Evolutionary conservation across 2,113 vertebrate genomes (phyloP), one percentile per base, ranked within the genome.

Genomic region (Heloderma charlesbogerti): DNA sequence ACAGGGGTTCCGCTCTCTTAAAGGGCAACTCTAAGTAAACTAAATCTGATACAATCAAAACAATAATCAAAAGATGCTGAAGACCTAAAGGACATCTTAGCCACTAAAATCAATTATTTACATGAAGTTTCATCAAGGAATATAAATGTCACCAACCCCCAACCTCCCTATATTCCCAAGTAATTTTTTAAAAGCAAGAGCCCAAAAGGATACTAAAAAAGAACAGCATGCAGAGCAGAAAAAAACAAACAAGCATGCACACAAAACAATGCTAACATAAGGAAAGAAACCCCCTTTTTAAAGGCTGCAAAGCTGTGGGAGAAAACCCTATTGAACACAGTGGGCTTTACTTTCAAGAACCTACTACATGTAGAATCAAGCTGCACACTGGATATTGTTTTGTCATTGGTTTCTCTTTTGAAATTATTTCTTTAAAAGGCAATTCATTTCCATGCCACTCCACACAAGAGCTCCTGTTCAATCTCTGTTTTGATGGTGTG

Each of bases 401-500:
- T 40, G 2, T 79, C 45, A 51, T 69, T 74, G 57, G 16, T 80
- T 94, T 92, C 89, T 84, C 88, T 86, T 94, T 85, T 3, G 31
- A 94, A 93, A 93, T 92, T 86, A 31, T 75, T 45, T 51, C n/a
- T 80, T 80, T 75, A 43, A 60, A 91, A 92, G 94, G 92, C 86
- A 91, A 57, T 67, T 75, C 92, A 91, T 91, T 87, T 77, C 54
- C 51, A 63, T 78, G 43, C 72, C 54, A 43, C 10, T 72, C 51
- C 40, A 82, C 40, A 81, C 15, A 69, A 81, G 57, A 81, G 25
- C 25, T 82, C 37, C 66, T 72, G 79, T 40, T 89, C 88, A 40
- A 57, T 18, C 25, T 84, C 71, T 92, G 90, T 95, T 95, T 94
- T 94, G 96, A 95, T 94, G 95, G 69, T 91, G 95, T 83, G 86